Evolutionary conservation across 2,888 invertebrate species (phyloP), one percentile per base, ranked within the genome.

Genomic region (Eudasyphora cyanicolor): DNA sequence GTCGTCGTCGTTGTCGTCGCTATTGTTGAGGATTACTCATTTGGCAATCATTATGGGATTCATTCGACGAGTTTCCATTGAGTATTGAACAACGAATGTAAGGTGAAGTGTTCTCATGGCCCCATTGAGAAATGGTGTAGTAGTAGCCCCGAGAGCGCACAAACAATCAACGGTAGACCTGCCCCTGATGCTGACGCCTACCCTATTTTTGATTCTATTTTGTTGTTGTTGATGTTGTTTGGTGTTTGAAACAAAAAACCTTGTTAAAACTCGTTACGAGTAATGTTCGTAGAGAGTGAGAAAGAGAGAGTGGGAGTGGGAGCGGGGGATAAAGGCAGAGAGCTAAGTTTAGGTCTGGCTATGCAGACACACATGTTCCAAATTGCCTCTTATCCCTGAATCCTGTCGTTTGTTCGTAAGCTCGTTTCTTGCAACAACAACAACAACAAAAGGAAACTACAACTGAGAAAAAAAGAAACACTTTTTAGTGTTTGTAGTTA

Each of bases 371-470:
- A 62, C 62, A 75, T 62, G 32, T 73, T 19, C 57, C 38, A 57
- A 76, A 67, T 76, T 60, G 21, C 38, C 64, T 71, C 71, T 57
- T 78, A 54, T 82, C 67, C 57, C 60, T 67, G 29, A 69, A 74
- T 69, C 73, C 57, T 70, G 42, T 62, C 57, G 8, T 38, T 60
- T 35, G 62, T 32, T 64, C 38, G 60, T 76, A 29, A 29, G 57
- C 14, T 82, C 27, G 57, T 45, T 74, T 38, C 42, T 45, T 49
- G 35, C n/a, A 73, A 76, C 27, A 54, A 2, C 49, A 51, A 51
- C 27, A 62, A 38, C 24, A 69, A 8, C 3, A 60, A 62, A 64
- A 74, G 27, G 19, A 1, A 35, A 1, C 29, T 54, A 17, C 45
- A 60, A 29, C 57, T 64, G 38, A 38, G 21, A 64, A 8, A 38